These are phyloP conservation scores for Paelopatides confundens DNA, from an alignment of 53 echinoderm and acorn worm species.

Conservation along the genomic window DNA sequence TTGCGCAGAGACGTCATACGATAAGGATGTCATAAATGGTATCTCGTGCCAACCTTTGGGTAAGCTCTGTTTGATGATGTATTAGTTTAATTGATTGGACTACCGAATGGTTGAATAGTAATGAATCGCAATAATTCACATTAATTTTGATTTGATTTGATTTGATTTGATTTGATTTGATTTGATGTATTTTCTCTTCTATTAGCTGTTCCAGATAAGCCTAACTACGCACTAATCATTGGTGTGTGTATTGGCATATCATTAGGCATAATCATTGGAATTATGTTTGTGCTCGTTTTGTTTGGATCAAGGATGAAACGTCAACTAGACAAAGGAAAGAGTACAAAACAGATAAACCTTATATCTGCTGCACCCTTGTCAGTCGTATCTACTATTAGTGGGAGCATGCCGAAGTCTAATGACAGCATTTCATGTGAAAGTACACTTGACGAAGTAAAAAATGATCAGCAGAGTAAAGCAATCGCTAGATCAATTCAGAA, in stretches of 20 bases:
- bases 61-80: not conserved
- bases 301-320: not conserved
- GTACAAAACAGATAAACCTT: not conserved
- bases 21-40: not conserved
- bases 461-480: not conserved
- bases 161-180: too few species aligned
- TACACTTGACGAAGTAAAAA: not conserved
- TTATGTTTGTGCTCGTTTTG: not conserved
- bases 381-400: not conserved
- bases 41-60: not conserved
- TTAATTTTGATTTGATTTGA: too few species aligned
- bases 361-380: not conserved
- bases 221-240: conserved; percentile 17
- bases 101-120: too few species aligned
- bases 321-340: not conserved
- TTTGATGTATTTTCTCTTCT: not conserved
- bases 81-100: too few species aligned
- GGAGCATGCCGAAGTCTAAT: too few species aligned
- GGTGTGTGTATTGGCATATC: not conserved
- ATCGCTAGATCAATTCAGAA: not conserved
- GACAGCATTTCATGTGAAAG: not conserved
- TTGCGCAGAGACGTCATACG: not conserved
- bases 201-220: not conserved
- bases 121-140: too few species aligned
- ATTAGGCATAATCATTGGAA: not conserved